Evolutionary conservation across 2,113 vertebrate species (phyloP), one percentile per base, ranked within the genome.

Genomic region (Cyprinodon tularosa): DNA sequence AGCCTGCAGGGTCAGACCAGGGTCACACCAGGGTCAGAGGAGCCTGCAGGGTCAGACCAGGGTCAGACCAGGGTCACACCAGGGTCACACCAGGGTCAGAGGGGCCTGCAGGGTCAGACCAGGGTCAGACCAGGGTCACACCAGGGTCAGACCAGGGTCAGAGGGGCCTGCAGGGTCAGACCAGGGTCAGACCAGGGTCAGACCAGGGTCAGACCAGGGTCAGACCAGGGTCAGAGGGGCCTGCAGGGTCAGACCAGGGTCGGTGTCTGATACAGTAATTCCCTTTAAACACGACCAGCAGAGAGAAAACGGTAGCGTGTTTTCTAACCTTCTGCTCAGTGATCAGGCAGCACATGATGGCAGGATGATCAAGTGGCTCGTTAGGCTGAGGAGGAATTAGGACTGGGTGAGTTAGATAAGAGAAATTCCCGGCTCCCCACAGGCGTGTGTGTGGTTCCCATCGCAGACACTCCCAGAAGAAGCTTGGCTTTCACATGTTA

Each of bases 331-430:
- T 65, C 57, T 62, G 39, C 44, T 78, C 50, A 47, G 85, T 91
- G 90, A 94, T 93, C 86, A 70, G 84, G 81, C 65, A 40, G 68
- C 72, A 66, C 77, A 60, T 76, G 84, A 62, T 83, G 86, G 85
- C 91, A 87, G 78, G 74, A 90, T 92, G 90, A 93, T 92, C 88
- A 90, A 93, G 85, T 90, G 91, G 89, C 90, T 93, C 86, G 84
- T 93, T 93, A 93, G 60, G 80, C 81, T 82, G 80, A 75, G 79
- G 82, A 89, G 62, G 79, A 90, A 88, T 89, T 86, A 86, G 85
- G 84, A 84, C 67, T 78, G 80, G 83, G 70, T 69, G 76, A 74
- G 83, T 88, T 81, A 86, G 84, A 91, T 57, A 80, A 71, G 71
- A 75, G 76, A 78, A 83, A 88, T 82, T 84, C 44, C 5, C 13